Evolutionary conservation across 2,888 invertebrate species (phyloP).

Genomic region (Archips xylosteana): DNA sequence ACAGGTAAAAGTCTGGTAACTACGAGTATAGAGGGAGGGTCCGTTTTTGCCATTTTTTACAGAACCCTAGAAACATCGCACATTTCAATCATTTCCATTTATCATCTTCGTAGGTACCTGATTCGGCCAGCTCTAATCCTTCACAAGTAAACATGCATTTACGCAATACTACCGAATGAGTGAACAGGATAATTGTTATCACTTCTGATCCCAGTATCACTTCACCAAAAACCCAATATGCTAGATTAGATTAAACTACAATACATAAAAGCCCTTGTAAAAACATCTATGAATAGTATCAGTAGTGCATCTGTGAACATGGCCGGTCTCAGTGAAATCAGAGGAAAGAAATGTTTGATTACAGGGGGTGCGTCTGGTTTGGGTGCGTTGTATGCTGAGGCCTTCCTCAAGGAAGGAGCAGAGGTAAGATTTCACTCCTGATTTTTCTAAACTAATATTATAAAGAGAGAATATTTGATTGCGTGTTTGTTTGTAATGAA

Average conservation of each 20-base stretch:
- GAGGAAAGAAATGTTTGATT: conserved; percentile 16
- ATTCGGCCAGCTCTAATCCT: not conserved
- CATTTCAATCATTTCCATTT: not conserved
- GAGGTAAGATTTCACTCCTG: conserved; percentile 11
- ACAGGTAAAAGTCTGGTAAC: too few species aligned
- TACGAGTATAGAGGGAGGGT: too few species aligned
- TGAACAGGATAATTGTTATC: not conserved
- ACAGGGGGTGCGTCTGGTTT: conserved; percentile 32
- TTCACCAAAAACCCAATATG: not conserved
- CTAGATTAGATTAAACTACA: not conserved
- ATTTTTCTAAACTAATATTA: not conserved
- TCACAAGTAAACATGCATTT: conserved; percentile 2
- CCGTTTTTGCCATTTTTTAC: too few species aligned
- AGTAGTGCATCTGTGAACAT: not conserved
- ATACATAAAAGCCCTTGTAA: not conserved
- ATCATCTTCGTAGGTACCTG: not conserved
- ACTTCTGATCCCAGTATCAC: not conserved
- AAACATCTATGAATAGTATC: not conserved
- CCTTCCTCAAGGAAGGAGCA: conserved; percentile 25
- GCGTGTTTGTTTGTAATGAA: too few species aligned
- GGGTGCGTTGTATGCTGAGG: conserved; percentile 15
- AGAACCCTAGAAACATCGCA: too few species aligned
- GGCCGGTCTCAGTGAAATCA: not conserved
- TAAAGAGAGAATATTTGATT: too few species aligned
- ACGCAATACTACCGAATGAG: conserved; percentile 1